Evolutionary conservation across 1,140 invertebrate species (phyloP), one percentile per base, ranked within the genome.

Genomic region (Drosophila persimilis): DNA sequence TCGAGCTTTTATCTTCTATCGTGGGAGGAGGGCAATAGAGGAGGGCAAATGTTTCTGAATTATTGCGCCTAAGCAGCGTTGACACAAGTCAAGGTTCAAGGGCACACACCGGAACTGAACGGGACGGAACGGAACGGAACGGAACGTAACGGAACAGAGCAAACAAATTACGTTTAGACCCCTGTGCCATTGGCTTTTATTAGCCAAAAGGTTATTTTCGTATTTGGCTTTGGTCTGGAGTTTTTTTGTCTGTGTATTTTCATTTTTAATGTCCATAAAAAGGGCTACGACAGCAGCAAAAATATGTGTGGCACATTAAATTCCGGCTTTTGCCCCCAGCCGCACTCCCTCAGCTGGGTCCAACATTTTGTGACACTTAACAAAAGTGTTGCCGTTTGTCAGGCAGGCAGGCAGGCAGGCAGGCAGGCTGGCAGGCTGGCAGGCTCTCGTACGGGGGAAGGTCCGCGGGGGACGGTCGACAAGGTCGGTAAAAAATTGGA

Each of bases 311-410:
- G 52, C 74, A 67, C 78, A 76, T 88, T 88, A 67, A 75, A 57
- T 67, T 70, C 57, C 52, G 57, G 24, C 61, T 47, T 3, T 3
- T 24, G 24, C 24, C 24, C 24, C 24, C 24, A 26, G 24, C 45
- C 65, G 45, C 43, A 7, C 41, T 8, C 20, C 22, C 69, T 62
- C 59, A 15, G 47, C 57, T 61, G 53, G 69, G 81, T 70, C 71
- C 70, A 45, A 80, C 60, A 75, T 60, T 75, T 88, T 88, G 74
- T 86, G 81, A 77, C 77, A 85, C 77, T 85, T 80, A 45, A 69
- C 76, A 73, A 85, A 85, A 86, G 73, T 86, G 73, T 81, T 66
- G 76, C 83, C 74, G 83, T 88, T 86, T 85, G 81, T 85, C 81
- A 80, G 55, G 31, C 60, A 44, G 64, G 46, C 61, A 60, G 50